A percentile compares a stretch with the other conserved stretches of the same genome.
These are phyloP conservation scores for Oncorhynchus kisutch DNA, from an alignment of 2,113 vertebrate species.

Conservation along the genomic window DNA sequence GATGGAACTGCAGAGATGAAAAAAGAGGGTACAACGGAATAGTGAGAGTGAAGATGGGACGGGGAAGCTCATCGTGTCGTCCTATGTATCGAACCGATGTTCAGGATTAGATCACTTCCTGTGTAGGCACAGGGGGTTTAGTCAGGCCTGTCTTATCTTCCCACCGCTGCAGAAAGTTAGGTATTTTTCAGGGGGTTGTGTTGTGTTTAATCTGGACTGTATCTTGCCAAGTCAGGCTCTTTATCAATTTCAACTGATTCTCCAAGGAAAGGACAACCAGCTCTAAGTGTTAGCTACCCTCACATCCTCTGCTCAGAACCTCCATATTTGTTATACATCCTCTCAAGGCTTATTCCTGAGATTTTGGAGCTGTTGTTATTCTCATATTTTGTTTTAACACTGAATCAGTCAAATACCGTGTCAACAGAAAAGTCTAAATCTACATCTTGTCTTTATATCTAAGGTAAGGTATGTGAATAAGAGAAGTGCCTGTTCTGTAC, in stretches of 20 bases:
- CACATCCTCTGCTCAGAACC: background rate
- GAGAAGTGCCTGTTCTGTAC: too few species aligned
- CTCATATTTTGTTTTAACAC: background rate
- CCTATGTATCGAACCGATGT: conserved; percentile 11
- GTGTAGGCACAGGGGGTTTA: conserved; percentile 12
- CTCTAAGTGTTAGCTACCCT: background rate
- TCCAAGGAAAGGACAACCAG: background rate
- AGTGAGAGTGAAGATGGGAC: background rate
- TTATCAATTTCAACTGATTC: conserved; percentile 21
- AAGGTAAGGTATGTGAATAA: too few species aligned
- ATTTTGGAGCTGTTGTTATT: background rate
- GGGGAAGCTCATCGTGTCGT: background rate
- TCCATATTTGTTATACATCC: background rate
- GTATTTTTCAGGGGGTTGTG: conserved; percentile 3
- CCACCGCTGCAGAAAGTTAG: conserved; percentile 6
- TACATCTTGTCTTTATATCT: too few species aligned
- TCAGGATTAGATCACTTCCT: conserved; percentile 14
- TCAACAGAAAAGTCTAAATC: too few species aligned
- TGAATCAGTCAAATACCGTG: background rate
- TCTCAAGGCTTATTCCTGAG: background rate
- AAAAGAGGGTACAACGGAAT: conserved; percentile 7
- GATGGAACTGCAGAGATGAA: background rate
- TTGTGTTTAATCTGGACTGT: conserved; percentile 16
- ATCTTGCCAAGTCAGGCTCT: conserved; percentile 25
- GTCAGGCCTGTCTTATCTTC: conserved; percentile 6